Evolutionary conservation across 1,140 invertebrate genomes (phyloP), one percentile per base, ranked within the genome.

Genomic region (Polypedilum vanderplanki): DNA sequence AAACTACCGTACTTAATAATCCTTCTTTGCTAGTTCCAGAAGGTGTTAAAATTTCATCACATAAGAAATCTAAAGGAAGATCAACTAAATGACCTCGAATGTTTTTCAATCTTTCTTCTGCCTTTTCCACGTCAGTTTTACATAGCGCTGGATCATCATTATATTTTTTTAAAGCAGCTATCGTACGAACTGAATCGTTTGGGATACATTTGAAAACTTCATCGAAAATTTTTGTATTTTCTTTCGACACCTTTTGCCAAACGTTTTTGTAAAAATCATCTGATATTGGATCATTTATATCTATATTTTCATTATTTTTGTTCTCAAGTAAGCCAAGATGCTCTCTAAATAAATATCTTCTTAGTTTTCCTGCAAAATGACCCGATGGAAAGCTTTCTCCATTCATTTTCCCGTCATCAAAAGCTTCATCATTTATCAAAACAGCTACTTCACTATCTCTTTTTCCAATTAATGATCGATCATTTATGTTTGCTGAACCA

Each of bases 401-500:
- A 82, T 95, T 91, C 91, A 96, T 95, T 33, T 84, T 80, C 7
- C 92, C 90, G 74, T 92, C 87, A 33, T 90, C 88, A 81, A 93
- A 96, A 77, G 90, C 87, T 81, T 90, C 88, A 83, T 98, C 95
- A 74, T 78, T 80, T 75, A 95, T 87, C 24, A 94, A 83, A 70
- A 92, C 88, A 22, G 94, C 95, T n/a, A 98, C 91, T 86, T 99
- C 97, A 8, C 95, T 98, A 80, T 99, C 97, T 76, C 97, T 86
- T 76, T 91, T 93, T 1, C 95, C 95, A 64, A 94, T 85, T 87
- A 98, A 88, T 76, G 95, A 97, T 75, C 97, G 85, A 81, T 99
- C 97, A 80, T 99, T 99, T 76, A 99, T 97, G 82, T 99, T 99
- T 0, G 97, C 96, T 5, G 95, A 98, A 1, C 97, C 97, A 80